Base-by-base conservation (phyloP, 2,113 vertebrate genomes). In the Riparia riparia region DNA sequence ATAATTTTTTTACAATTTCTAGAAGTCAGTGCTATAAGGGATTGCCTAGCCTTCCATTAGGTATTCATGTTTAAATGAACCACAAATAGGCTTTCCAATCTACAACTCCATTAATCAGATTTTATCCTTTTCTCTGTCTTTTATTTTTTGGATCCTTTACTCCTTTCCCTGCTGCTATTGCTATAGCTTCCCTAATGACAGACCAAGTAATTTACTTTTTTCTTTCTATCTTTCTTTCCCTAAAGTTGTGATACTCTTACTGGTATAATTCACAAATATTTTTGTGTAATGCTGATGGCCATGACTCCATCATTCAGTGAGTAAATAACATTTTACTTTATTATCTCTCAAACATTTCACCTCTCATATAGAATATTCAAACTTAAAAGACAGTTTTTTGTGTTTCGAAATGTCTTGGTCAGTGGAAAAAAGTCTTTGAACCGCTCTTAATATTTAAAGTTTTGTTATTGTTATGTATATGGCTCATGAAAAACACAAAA, bases 41-140 rank as follows among this genome's bases (percentile, higher is more conserved):
- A 73, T 56, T 86, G n/a, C 45, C 74, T 54, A 71, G 68, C 56
- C 51, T 82, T 93, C 57, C n/a, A 91, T 65, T 88, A 69, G 58
- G 63, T 54, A 64, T 72, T 91, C 73, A 69, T 63, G 71, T 86
- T 93, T 91, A 92, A 97, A 78, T 81, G 93, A 95, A 65, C 42
- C 74, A 39, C 17, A 60, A 64, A 25, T 69, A 58, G 49, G 65
- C n/a, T 84, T 88, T 63, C 44, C 78, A 92, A 96, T 92, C 93
- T 95, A 87, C 78, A 90, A 95, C 82, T 95, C 60, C 22, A 64
- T 97, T 97, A 96, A 97, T 97, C 96, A 97, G 83, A 65, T 94
- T 93, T 92, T 89, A 54, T 91, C 39, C 39, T 92, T 96, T 92
- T 61, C 51, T 89, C 65, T 71, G 57, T 85, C 65, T 94, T 96